Base-by-base conservation (phyloP, 2,888 invertebrate species). In the Meteorus colon region DNA sequence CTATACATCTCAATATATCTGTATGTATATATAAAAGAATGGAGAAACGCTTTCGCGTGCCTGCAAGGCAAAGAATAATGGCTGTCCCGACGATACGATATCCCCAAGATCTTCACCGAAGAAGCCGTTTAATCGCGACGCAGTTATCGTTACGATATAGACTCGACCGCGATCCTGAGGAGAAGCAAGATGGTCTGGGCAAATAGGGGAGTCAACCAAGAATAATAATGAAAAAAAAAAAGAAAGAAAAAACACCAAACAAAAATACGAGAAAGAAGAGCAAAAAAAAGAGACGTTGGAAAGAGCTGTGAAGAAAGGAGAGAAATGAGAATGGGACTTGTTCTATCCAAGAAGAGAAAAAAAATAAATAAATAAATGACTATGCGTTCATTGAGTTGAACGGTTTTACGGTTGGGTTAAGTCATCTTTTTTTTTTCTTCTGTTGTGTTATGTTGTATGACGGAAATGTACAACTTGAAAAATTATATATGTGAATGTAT, bases 21-120 rank as follows among this genome's bases (percentile, higher is more conserved):
- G 60, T 55, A 24, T 14, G 45, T 63, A 62, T 19, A 68, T 59
- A 51, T 37, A 60, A 62, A 71, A 66, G 66, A 71, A 75, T 55
- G 41, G 66, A 71, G 74, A 73, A 76, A 74, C 41, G 68, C 69
- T 77, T 41, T 75, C 66, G 73, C 76, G 69, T 77, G 77, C 76
- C 79, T 76, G 55, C 69, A 69, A 78, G 75, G 76, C 79, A 75
- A 77, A 75, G 74, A 79, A 78, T 79, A 78, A 79, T 77, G 76
- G 76, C 73, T 74, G 71, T 71, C 59, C 66, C 71, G 41, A 51
- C 66, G 66, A 75, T 71, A 67, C 75, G 66, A 75, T 75, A 75
- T 75, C 75, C 51, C 66, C 16, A 59, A 59, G 74, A 74, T 74
- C 74, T 74, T 62, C 67, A 14, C 55, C 37, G 31, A 68, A 68